phyloP scores from a whole-genome alignment of 1,140 invertebrate species.

The Bombus ignitus region DNA sequence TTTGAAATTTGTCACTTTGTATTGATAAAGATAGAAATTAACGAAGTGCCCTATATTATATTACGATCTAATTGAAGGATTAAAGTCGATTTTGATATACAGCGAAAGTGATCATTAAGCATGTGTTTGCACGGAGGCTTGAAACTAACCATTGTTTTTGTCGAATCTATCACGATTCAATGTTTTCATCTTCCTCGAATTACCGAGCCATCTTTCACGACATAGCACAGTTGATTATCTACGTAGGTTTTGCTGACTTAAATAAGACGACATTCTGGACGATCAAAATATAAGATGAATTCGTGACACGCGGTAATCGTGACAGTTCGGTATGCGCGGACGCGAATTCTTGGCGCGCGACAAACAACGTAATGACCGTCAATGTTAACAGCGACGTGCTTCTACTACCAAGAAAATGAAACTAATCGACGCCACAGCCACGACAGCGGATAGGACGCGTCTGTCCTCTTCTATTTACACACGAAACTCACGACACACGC shows the following conservation, averaged over 20 bases:
- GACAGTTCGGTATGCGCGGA: slow-evolving; percentile 32
- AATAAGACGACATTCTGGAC: background rate
- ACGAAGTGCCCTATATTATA: background rate
- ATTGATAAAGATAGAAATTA: background rate
- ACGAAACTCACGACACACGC: background rate
- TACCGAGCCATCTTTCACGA: background rate
- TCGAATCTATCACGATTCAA: background rate
- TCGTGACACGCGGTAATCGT: slow-evolving; percentile 47
- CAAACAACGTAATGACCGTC: slow-evolving; percentile 51
- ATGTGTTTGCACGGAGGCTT: background rate
- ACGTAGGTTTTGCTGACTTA: background rate
- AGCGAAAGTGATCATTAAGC: background rate
- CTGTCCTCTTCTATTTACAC: slow-evolving; percentile 16
- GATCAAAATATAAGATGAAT: slow-evolving; percentile 41
- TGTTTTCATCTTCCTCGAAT: background rate
- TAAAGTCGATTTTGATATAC: too few species aligned
- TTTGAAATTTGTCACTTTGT: background rate
- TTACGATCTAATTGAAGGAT: background rate
- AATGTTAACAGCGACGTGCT: slow-evolving; percentile 55
- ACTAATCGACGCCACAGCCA: slow-evolving; percentile 43
- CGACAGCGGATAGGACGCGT: slow-evolving; percentile 4
- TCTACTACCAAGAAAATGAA: slow-evolving; percentile 46
- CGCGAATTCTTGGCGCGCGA: slow-evolving; percentile 54
- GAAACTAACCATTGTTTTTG: background rate
- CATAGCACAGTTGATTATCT: background rate